Evolutionary conservation across 37 sponge, comb jelly and placozoan species (phyloP), one percentile per base, ranked within the genome.

Genomic region (Petrosia ficiformis): DNA sequence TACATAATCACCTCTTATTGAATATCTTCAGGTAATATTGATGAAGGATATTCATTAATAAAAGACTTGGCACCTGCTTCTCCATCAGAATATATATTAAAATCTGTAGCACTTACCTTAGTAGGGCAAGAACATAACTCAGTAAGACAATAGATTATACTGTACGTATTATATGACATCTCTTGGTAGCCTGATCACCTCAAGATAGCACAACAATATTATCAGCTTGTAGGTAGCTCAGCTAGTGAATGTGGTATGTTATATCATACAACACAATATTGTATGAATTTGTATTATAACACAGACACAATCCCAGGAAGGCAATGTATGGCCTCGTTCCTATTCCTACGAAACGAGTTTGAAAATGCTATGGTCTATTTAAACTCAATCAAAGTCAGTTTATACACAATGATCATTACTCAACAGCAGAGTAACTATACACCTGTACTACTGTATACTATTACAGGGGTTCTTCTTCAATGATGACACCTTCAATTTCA

Each of bases 261-360:
- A 37, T 32, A 28, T 11, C 16, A 32, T 5, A 24, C 65, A 64
- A 64, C n/a, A 29, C n/a, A 22, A 29, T 10, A 29, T 16, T 10
- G 10, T 14, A 30, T 42, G 32, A 14, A 19, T 37, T 16, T 16
- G 31, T 30, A 22, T 24, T 42, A 21, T 8, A 10, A 52, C 69
- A 42, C 43, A 94, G 99, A 99, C 66, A 99, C 99, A 22, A 99
- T 99, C 33, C 96, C 99, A 19, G 99, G 99, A 0, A 76, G 99
- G 24, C 99, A 99, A 66, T 93, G 92, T 54, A 99, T 99, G 99
- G 92, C 97, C 30, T 93, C 94, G 21, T 99, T 94, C 48, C 96
- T 90, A 91, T 99, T 96, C 77, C 92, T 99, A 1, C 80, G 96
- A 54, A 86, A 74, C 40, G 97, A 96, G 76, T 99, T 91, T 89